These are phyloP conservation scores for Eremophila alpestris DNA, from an alignment of 2,797 vertebrate species.

Conservation along the genomic window DNA sequence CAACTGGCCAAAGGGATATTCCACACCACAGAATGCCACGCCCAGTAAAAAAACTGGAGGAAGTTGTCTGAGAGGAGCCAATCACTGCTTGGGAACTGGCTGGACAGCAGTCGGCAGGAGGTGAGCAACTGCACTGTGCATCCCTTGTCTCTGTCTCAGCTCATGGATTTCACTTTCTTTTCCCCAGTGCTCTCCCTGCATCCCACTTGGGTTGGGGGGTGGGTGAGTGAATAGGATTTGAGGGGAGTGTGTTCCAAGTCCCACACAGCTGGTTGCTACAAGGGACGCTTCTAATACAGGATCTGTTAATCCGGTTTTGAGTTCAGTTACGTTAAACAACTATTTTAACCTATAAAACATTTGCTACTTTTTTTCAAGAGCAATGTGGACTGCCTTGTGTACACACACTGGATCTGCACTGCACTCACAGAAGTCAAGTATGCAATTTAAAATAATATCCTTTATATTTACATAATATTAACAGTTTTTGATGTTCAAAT, in stretches of 20 bases:
- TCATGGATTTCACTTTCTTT: background rate
- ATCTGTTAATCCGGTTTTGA: background rate
- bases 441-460: background rate
- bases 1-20: background rate
- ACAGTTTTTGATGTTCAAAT: background rate
- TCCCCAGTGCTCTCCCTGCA: accelerated
- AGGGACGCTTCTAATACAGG: background rate
- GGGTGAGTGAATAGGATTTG: background rate
- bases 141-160: background rate
- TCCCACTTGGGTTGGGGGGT: background rate
- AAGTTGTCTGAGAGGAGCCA: background rate
- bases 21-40: accelerated
- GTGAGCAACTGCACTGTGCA: background rate
- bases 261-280: background rate
- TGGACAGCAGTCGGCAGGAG: background rate
- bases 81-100: background rate
- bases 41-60: background rate
- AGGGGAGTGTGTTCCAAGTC: accelerated
- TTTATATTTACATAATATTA: background rate
- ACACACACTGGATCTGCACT: background rate
- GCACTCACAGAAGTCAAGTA: background rate
- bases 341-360: background rate
- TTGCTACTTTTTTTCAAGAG: background rate
- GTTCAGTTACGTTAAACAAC: background rate
- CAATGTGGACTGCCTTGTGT: background rate